Conservation (phyloP, 2,797 vertebrate species). For the Moxostoma hubbsi region DNA sequence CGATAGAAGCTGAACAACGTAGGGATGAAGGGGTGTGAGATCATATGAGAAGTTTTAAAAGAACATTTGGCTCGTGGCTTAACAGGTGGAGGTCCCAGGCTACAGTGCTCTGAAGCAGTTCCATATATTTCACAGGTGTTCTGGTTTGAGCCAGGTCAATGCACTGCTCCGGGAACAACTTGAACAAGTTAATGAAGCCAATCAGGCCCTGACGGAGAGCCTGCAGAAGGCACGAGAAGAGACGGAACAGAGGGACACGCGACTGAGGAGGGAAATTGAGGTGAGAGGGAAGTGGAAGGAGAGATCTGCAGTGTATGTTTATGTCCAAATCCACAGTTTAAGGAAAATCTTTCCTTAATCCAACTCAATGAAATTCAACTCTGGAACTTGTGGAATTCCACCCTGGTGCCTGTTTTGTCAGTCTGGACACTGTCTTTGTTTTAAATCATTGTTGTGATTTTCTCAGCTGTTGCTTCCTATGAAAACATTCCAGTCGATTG, state of each 20-base stretch:
- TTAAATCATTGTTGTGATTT: slow-evolving; percentile 78
- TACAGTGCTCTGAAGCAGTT: slow-evolving; percentile 38
- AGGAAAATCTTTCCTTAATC: slow-evolving; percentile 68
- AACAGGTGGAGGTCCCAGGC: slow-evolving; percentile 48
- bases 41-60: slow-evolving; percentile 1
- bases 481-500: slow-evolving; percentile 81
- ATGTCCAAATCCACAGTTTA: slow-evolving; percentile 63
- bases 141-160: slow-evolving; percentile 83
- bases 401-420: slow-evolving; percentile 73
- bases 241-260: slow-evolving; percentile 68
- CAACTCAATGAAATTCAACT: slow-evolving; percentile 58
- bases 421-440: slow-evolving; percentile 71
- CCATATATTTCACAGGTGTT: slow-evolving; percentile 74
- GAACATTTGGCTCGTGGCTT: slow-evolving; percentile 28
- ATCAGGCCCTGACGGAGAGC: slow-evolving; percentile 75
- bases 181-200: slow-evolving; percentile 78
- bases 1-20: slow-evolving; percentile 38
- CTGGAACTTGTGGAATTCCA: slow-evolving; percentile 70
- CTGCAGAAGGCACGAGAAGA: slow-evolving; percentile 72
- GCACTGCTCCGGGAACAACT: slow-evolving; percentile 82
- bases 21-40: slow-evolving; percentile 9
- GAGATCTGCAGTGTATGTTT: slow-evolving; percentile 51
- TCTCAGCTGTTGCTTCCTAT: slow-evolving; percentile 83
- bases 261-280: slow-evolving; percentile 72
- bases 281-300: slow-evolving; percentile 65